Percentiles rank a stretch among this genome's conserved stretches.
Evolutionary conservation across 2,113 vertebrate genomes (phyloP).

Genomic region (Hystrix brachyura): DNA sequence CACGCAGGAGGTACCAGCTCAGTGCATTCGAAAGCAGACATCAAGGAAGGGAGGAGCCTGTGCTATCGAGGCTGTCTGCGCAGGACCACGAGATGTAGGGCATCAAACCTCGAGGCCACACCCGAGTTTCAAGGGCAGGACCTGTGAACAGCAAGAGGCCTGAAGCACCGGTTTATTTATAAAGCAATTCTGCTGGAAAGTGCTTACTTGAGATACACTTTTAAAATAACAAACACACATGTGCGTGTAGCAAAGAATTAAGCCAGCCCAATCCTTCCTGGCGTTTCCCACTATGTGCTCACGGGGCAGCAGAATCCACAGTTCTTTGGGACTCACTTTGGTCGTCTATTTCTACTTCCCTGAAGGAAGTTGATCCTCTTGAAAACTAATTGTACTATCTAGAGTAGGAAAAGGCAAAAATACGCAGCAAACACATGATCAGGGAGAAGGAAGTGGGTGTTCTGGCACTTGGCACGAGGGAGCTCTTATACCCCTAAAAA

Average conservation of each 20-base stretch:
- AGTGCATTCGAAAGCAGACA: not conserved
- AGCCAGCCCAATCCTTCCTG: not conserved
- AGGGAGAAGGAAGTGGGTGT: not conserved
- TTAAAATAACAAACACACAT: not conserved
- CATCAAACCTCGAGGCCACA: not conserved
- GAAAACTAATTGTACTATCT: not conserved
- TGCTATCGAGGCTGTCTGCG: too few species aligned
- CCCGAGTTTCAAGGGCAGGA: not conserved
- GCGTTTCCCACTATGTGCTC: not conserved
- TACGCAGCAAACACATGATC: not conserved
- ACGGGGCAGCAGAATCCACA: not conserved
- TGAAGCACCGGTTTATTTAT: not conserved
- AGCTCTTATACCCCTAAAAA: not conserved
- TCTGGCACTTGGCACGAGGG: not conserved
- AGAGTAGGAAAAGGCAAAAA: not conserved
- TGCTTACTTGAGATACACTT: not conserved
- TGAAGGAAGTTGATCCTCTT: not conserved
- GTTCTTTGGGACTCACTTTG: not conserved
- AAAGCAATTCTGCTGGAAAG: constrained; percentile 15
- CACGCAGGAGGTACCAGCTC: too few species aligned
- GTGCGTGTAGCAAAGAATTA: not conserved
- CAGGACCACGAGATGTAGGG: not conserved
- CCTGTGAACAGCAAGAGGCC: not conserved
- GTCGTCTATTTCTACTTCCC: not conserved
- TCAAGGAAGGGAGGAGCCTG: not conserved